Evolutionary conservation across 1,140 invertebrate genomes (phyloP), one percentile per base, ranked within the genome.

Genomic region (Schmidtea mediterranea): DNA sequence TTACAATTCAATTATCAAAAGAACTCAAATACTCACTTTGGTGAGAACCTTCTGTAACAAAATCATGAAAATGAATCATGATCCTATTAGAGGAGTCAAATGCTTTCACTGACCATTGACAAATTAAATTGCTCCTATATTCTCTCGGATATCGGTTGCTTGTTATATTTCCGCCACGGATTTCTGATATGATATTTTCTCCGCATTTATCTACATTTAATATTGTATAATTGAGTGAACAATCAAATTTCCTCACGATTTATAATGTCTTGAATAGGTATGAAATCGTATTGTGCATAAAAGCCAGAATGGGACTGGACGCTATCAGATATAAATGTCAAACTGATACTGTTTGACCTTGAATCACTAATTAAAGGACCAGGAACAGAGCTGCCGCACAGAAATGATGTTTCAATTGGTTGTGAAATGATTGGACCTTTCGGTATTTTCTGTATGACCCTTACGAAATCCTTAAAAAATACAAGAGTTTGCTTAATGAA

Each of bases 71-170:
- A 65, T 81, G 76, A 56, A 89, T 72, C 57, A 84, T 71, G 56
- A 89, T 74, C 57, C 75, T 75, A 60, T 36, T 80, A 75, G 55
- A 75, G 75, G 15, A 78, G 76, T 54, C 74, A 70, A 23, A 81
- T 81, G 48, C 36, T 39, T 73, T 77, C 58, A 89, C 76, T 59
- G 78, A 82, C 82, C 82, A 89, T 67, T 87, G 82, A 66, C 83
- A 89, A 16, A 18, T 54, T n/a, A 23, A 26, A 26, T 52, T 54
- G 24, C 47, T 52, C 1, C 13, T 24, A 19, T 54, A 54, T 43
- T 52, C 50, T 13, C 50, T 18, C 13, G 53, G 53, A 38, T 43
- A 50, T 48, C 48, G 47, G 13, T 48, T 48, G 22, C 46, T 46
- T 3, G 19, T 22, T 36, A 54, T 54, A n/a, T 46, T 24, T 23